Evolutionary conservation across 2,797 vertebrate species (phyloP), one percentile per base, ranked within the genome.

Genomic region (Poecilia wingei): DNA sequence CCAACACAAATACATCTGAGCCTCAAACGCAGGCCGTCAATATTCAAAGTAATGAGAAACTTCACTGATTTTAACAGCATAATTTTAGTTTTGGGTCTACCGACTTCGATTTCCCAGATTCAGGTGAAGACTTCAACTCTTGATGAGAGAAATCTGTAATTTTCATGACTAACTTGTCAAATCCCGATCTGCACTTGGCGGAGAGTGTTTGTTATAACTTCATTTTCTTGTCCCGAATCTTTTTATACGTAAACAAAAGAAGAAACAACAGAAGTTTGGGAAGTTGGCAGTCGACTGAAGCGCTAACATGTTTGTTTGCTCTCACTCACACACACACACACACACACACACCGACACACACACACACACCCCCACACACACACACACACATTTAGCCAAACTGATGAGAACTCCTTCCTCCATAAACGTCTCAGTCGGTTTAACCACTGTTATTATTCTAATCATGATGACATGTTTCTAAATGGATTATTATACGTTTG

Each of bases 391-490:
- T 41, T 31, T 18, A 22, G 74, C 79, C 76, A 7, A 76, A 85
- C 79, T 78, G 88, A 88, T 82, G 88, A 84, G 89, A 88, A 88
- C 87, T 86, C 80, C 79, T 82, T 80, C 81, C 83, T 90, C 82
- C 84, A 61, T 72, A 82, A 88, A 89, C 80, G 86, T 89, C 91
- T 92, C 92, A 90, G 88, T 87, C 92, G 86, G 84, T 89, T 87
- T 90, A 89, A 94, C 84, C 90, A 92, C 92, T 92, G 91, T 94
- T 94, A 94, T 94, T 93, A 92, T 93, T 93, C 91, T 93, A 93
- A 93, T 93, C 91, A 92, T 91, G 91, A 92, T 94, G 93, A 93
- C 93, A 93, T 94, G 92, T 94, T 94, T 94, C 92, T 94, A 94
- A 94, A 93, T 93, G 92, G 91, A 91, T 94, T 94, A 93, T 94